phyloP scores from a whole-genome alignment of 2,888 invertebrate species.

The Amaurobius ferox region DNA sequence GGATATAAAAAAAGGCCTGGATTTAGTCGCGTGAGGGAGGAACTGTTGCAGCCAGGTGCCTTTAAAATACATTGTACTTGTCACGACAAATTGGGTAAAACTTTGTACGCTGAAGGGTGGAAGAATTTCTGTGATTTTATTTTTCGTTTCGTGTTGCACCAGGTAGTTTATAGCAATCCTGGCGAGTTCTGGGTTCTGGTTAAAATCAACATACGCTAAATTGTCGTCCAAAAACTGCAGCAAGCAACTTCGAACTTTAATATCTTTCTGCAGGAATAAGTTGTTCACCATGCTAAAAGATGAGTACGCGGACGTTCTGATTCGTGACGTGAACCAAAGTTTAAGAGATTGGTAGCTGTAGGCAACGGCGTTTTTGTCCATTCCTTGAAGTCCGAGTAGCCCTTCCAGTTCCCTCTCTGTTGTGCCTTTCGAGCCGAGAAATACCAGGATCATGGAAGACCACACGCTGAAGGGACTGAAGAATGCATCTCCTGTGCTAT shows the following conservation, averaged over 20 bases:
- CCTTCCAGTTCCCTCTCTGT: constrained; percentile 75
- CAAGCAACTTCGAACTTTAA: constrained; percentile 77
- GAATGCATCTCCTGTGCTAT: constrained; percentile 74
- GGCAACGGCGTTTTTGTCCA: constrained; percentile 45
- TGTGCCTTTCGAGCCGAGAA: constrained; percentile 76
- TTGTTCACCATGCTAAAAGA: constrained; percentile 82
- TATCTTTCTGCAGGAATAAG: constrained; percentile 82
- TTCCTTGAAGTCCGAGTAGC: constrained; percentile 44
- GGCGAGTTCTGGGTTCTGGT: constrained; percentile 79
- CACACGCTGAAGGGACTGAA: constrained; percentile 77
- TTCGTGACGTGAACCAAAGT: constrained; percentile 33
- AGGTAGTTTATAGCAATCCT: constrained; percentile 85
- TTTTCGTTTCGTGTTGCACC: constrained; percentile 87
- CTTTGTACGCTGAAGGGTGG: constrained; percentile 78
- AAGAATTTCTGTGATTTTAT: constrained; percentile 88
- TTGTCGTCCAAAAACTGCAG: constrained; percentile 82
- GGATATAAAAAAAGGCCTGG: constrained; percentile 42
- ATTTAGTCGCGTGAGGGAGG: constrained; percentile 61
- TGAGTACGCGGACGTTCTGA: constrained; percentile 17
- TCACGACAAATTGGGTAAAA: constrained; percentile 71
- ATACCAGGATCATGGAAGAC: constrained; percentile 77
- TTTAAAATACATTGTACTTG: constrained; percentile 73
- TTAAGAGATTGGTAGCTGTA: constrained; percentile 43
- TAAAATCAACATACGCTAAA: constrained; percentile 83
- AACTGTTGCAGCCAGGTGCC: constrained; percentile 73